These are phyloP conservation scores for Sisyra nigra DNA, from an alignment of 2,888 invertebrate species.

Conservation along the genomic window DNA sequence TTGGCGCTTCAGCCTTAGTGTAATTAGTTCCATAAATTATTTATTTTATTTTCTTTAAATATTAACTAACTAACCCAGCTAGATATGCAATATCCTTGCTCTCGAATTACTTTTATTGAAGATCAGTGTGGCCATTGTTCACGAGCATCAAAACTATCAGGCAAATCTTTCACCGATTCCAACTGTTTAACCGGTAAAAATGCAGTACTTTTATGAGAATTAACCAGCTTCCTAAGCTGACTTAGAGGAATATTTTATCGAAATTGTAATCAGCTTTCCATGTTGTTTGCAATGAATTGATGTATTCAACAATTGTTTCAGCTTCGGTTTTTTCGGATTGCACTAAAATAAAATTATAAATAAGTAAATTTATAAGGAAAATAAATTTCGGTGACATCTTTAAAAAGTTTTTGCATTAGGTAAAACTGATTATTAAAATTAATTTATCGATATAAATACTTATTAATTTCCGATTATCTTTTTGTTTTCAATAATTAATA, in stretches of 20 bases:
- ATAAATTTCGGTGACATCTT: too few species aligned
- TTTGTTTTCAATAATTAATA: too few species aligned
- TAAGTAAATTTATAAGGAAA: too few species aligned
- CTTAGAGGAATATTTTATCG: constrained; percentile 34
- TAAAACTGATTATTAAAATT: too few species aligned
- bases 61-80: constrained; percentile 46
- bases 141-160: constrained; percentile 68
- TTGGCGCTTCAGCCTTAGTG: constrained; percentile 67
- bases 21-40: background rate
- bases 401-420: too few species aligned
- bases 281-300: constrained; percentile 47
- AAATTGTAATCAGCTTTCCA: constrained; percentile 77
- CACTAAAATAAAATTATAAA: too few species aligned
- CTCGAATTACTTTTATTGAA: constrained; percentile 64
- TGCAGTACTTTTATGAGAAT: constrained; percentile 30
- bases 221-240: constrained; percentile 31
- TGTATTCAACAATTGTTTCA: constrained; percentile 50
- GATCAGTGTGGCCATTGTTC: constrained; percentile 73
- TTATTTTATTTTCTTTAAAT: too few species aligned
- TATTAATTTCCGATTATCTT: too few species aligned
- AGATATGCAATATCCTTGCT: constrained; percentile 82
- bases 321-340: constrained; percentile 17
- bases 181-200: constrained; percentile 23
- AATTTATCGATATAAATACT: too few species aligned
- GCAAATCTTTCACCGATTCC: constrained; percentile 30